A percentile compares a stretch with the other conserved stretches of the same genome.
Evolutionary conservation across 2,888 invertebrate species (phyloP).

Genomic region (Netelia virgata): DNA sequence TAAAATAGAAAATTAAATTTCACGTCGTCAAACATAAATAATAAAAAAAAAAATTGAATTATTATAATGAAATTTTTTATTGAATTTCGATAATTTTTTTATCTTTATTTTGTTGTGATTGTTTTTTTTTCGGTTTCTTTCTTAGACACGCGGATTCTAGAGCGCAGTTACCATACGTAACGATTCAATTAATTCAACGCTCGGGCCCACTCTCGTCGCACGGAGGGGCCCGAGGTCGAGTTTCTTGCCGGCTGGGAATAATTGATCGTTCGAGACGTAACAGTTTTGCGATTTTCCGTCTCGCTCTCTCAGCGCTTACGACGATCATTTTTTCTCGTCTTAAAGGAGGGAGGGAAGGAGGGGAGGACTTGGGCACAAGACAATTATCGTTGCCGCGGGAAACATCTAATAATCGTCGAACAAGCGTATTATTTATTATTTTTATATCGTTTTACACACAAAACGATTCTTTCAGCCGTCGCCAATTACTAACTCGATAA

Average conservation of each 20-base stretch:
- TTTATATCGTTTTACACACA: background rate
- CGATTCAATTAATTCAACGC: constrained; percentile 47
- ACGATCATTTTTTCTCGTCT: constrained; percentile 37
- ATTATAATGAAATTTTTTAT: background rate
- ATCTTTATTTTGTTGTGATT: background rate
- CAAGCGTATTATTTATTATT: background rate
- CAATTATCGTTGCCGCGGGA: constrained; percentile 46
- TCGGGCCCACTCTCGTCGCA: constrained; percentile 16
- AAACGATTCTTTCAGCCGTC: constrained; percentile 9
- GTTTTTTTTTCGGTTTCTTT: background rate
- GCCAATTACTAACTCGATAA: too few species aligned
- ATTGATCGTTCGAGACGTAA: constrained; percentile 65
- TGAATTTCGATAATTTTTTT: background rate
- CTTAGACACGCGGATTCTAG: constrained; percentile 18
- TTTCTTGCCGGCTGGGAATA: constrained; percentile 51
- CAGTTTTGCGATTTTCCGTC: constrained; percentile 33
- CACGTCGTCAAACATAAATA: background rate
- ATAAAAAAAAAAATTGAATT: background rate
- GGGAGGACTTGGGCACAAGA: background rate
- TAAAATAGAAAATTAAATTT: background rate
- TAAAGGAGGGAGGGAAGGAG: background rate
- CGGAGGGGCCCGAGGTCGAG: constrained; percentile 56
- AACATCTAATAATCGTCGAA: constrained; percentile 44
- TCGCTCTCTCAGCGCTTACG: constrained; percentile 12
- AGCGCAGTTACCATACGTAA: constrained; percentile 35